A percentile compares a stretch with the other conserved stretches of the same genome.
phyloP scores from a whole-genome alignment of 2,797 vertebrate species.

The Myotis myotis region DNA sequence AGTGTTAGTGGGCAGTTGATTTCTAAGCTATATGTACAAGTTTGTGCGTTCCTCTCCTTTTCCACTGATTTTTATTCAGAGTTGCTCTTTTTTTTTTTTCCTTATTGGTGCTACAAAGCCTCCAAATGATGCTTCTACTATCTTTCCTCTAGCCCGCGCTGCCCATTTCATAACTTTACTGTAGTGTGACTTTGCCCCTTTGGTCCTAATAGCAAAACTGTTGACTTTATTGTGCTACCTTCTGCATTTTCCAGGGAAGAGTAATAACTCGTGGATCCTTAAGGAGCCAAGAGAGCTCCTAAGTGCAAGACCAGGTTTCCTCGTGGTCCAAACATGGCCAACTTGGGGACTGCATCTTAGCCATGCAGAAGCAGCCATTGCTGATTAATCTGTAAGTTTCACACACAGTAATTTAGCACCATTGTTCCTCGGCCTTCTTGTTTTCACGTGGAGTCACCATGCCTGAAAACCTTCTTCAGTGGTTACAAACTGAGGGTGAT shows the following conservation, averaged over 20 bases:
- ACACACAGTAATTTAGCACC: not conserved
- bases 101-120: not conserved
- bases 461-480: not conserved
- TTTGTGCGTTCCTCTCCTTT: not conserved
- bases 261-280: not conserved
- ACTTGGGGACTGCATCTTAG: not conserved
- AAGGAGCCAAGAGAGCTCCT: not conserved
- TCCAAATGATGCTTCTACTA: not conserved
- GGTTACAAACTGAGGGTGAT: not conserved
- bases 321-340: not conserved
- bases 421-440: not conserved
- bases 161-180: not conserved
- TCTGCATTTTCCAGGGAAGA: not conserved
- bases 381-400: not conserved
- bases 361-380: not conserved
- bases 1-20: not conserved
- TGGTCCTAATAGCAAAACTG: not conserved
- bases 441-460: not conserved
- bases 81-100: not conserved
- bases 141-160: not conserved
- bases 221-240: not conserved
- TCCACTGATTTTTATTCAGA: not conserved
- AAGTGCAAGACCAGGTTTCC: not conserved
- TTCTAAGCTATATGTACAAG: not conserved
- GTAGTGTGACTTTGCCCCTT: not conserved